Base-by-base conservation (phyloP, 2,888 invertebrate species). In the Julus scanicus region DNA sequence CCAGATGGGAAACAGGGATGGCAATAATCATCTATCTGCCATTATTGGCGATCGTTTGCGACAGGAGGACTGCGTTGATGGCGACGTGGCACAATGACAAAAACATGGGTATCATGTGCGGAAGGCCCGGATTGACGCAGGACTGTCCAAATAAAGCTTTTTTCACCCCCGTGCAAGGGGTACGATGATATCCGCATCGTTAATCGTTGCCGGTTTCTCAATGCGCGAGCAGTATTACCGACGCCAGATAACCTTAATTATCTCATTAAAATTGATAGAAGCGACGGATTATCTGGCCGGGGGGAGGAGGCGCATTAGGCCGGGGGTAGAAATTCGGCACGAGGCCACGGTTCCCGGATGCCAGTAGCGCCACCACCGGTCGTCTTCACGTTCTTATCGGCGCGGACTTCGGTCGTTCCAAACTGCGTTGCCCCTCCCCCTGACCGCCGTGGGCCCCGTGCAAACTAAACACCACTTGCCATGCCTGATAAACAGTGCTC, bases 181-280 rank as follows among this genome's bases (percentile, higher is more conserved):
- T 71, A 71, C 71, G 71, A 71, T 20, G 71, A 71, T 71, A 71
- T 71, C 71, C 71, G 71, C 53, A 11, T 53, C 53, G 53, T 53
- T 53, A 53, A 53, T 53, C 53, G 53, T 11, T 29, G 71, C 17
- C 63, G 63, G 63, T 63, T 63, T 63, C 63, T 63, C 63, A 63
- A 63, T 63, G 6, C 63, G 63, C 63, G 17, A 15, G n/a, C 71
- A 71, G 71, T 71, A 71, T 29, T 20, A 71, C 71, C n/a, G 71
- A 71, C 71, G 71, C 71, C 71, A 71, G 71, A 71, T 71, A 71
- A 71, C 20, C 20, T 71, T 71, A 71, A 71, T 71, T 71, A 71
- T 71, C 71, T 71, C 71, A 71, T 71, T 71, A 71, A 71, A 71
- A 71, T 71, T 71, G 71, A 71, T 71, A 71, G 71, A 63, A 63